Base-by-base conservation (phyloP, 2,888 invertebrate species). In the Sarcophaga variegata region DNA sequence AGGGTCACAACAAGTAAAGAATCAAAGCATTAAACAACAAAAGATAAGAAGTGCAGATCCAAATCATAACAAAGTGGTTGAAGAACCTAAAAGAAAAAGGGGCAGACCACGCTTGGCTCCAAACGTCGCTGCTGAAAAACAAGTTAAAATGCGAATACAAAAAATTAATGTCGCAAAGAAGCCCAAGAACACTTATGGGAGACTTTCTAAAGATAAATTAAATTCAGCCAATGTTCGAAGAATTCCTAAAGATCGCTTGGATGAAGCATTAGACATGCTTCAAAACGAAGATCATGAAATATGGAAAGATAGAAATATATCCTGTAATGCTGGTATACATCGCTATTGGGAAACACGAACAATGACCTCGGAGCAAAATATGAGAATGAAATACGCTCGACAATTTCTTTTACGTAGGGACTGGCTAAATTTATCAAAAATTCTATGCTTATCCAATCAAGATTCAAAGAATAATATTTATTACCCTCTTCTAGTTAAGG, bases 371-470 rank as follows among this genome's bases (percentile, higher is more conserved):
- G 62, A 83, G 25, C 85, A 86, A 54, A 86, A 83, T 45, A 63
- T 81, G 10, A 90, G 89, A 37, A 11, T 91, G 6, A 79, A 88
- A 69, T 88, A 89, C 49, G 90, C 90, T 2, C 88, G 90, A 5
- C 88, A 81, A 67, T 91, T 88, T 59, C 63, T 91, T 25, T 69
- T 91, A 59, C 85, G 85, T 6, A 78, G 91, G 60, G 91, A 91
- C 75, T 89, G 89, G 88, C 59, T 82, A 49, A 90, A 85, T 77
- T 86, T 91, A 72, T 88, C 89, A 0, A 91, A 89, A 76, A 66
- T 89, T 6, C 37, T 91, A 8, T 84, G 90, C 14, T 83, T 89
- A 72, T 47, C 86, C 14, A 66, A 76, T 80, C 66, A n/a, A 64
- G 12, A 37, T 12, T 25, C 17, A 17, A 77, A 14, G 49, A 77